Evolutionary conservation across 2,888 invertebrate genomes (phyloP).

Genomic region (Lasioglossum pauxillum): DNA sequence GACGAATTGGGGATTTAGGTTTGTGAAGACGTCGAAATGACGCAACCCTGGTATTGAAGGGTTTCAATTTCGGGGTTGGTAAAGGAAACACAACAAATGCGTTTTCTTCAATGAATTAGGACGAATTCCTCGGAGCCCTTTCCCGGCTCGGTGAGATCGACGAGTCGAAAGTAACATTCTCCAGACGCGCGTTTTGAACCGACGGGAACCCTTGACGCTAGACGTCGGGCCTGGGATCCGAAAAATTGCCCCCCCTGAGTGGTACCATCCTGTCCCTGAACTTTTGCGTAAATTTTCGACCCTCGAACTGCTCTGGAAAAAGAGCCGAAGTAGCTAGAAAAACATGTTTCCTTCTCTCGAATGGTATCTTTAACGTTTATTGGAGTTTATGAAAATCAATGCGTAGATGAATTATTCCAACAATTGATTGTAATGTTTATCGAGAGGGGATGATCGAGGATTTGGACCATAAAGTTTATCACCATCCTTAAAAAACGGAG

Average conservation of each 20-base stretch:
- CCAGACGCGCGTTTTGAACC: slow-evolving; percentile 76
- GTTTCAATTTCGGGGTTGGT: slow-evolving; percentile 61
- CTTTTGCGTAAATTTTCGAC: slow-evolving; percentile 3
- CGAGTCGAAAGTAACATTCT: slow-evolving; percentile 75
- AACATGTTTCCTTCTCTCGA: background rate
- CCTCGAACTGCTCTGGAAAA: background rate
- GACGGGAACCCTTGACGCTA: slow-evolving; percentile 75
- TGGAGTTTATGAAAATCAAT: background rate
- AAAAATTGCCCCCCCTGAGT: slow-evolving; percentile 57
- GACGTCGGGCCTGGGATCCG: slow-evolving; percentile 44
- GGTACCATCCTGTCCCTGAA: background rate
- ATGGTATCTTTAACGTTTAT: background rate
- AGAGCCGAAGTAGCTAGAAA: background rate
- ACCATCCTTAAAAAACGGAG: background rate
- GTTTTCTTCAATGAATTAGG: slow-evolving; percentile 70
- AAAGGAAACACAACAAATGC: slow-evolving; percentile 76
- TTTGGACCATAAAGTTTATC: background rate
- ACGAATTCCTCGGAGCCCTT: slow-evolving; percentile 66
- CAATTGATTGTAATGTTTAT: background rate
- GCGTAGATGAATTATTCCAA: background rate
- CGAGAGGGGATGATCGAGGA: background rate
- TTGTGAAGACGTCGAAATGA: slow-evolving; percentile 23
- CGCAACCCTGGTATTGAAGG: background rate
- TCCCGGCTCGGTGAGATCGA: slow-evolving; percentile 52
- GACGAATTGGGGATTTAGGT: background rate